Evolutionary conservation across 2,797 vertebrate genomes (phyloP).

Genomic region (Argentina silus): DNA sequence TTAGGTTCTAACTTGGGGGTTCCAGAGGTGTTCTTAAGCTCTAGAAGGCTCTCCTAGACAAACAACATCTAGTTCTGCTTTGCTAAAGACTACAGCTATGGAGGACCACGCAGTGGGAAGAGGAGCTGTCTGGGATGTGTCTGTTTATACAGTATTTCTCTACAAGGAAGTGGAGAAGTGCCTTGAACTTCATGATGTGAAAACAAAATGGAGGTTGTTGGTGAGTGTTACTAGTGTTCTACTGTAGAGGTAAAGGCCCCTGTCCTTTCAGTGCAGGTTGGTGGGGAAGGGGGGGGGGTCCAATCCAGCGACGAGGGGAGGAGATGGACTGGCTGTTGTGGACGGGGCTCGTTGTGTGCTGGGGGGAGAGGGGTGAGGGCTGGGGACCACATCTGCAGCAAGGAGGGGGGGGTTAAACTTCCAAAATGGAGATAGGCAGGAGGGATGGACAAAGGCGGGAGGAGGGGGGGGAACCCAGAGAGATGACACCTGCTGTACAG

Average conservation of each 20-base stretch:
- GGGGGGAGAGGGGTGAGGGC: not conserved
- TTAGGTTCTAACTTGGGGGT: not conserved
- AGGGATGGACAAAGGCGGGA: slow-evolving; percentile 12
- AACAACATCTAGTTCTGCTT: slow-evolving; percentile 22
- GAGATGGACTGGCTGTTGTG: not conserved
- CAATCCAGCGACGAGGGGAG: not conserved
- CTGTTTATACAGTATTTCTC: slow-evolving; percentile 28
- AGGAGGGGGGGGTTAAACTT: not conserved
- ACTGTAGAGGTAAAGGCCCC: slow-evolving; percentile 35
- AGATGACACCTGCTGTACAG: slow-evolving; percentile 25
- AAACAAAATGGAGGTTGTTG: slow-evolving; percentile 5
- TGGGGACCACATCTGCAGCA: not conserved
- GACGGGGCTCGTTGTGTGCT: not conserved
- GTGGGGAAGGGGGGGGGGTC: not conserved
- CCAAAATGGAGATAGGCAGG: slow-evolving; percentile 9
- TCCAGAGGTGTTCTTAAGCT: not conserved
- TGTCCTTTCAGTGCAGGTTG: slow-evolving; percentile 20
- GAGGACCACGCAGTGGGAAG: not conserved
- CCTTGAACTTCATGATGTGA: slow-evolving; percentile 9
- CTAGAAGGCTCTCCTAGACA: not conserved
- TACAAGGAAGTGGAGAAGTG: slow-evolving; percentile 40
- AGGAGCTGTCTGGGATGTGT: slow-evolving; percentile 8
- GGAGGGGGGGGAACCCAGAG: not conserved
- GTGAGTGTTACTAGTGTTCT: slow-evolving; percentile 29
- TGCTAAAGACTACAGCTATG: slow-evolving; percentile 9